A percentile compares a stretch with the other conserved stretches of the same genome.
These are phyloP conservation scores for Ophraella communa DNA, from an alignment of 2,888 invertebrate genomes.

Conservation along the genomic window DNA sequence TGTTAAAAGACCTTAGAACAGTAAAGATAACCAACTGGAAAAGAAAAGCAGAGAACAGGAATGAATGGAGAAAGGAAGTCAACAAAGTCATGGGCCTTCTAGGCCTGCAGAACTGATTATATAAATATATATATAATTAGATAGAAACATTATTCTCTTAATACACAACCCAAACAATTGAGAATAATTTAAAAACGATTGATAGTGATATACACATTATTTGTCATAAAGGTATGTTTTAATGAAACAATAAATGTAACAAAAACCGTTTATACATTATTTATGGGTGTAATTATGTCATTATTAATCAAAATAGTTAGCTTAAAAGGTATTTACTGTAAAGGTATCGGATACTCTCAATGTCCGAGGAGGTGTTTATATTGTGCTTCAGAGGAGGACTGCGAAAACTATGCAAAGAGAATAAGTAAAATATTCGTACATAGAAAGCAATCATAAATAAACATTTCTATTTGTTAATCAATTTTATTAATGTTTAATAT, in stretches of 20 bases:
- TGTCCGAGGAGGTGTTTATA: constrained; percentile 14
- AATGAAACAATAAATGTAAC: constrained; percentile 2
- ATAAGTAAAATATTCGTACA: not conserved
- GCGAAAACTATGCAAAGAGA: not conserved
- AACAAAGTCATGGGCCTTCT: too few relatives aligned
- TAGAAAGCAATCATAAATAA: too few relatives aligned
- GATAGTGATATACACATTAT: not conserved
- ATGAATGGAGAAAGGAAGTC: too few relatives aligned
- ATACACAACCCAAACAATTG: too few relatives aligned
- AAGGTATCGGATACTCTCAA: constrained; percentile 18
- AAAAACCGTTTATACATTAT: constrained; percentile 11
- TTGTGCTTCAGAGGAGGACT: not conserved
- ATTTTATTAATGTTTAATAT: not conserved
- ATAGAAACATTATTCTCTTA: too few relatives aligned
- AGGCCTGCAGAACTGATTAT: too few relatives aligned
- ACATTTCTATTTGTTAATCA: not conserved
- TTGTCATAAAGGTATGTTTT: not conserved
- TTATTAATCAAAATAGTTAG: constrained; percentile 19
- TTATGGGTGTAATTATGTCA: constrained; percentile 18
- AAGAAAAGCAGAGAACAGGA: too few relatives aligned
- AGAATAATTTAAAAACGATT: not conserved
- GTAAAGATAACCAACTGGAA: too few relatives aligned
- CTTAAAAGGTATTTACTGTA: constrained; percentile 13
- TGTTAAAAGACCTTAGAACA: too few relatives aligned
- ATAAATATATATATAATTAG: too few relatives aligned